These are phyloP conservation scores for Cyprinodon brontotheroides DNA, from an alignment of 2,113 vertebrate species.

Conservation along the genomic window DNA sequence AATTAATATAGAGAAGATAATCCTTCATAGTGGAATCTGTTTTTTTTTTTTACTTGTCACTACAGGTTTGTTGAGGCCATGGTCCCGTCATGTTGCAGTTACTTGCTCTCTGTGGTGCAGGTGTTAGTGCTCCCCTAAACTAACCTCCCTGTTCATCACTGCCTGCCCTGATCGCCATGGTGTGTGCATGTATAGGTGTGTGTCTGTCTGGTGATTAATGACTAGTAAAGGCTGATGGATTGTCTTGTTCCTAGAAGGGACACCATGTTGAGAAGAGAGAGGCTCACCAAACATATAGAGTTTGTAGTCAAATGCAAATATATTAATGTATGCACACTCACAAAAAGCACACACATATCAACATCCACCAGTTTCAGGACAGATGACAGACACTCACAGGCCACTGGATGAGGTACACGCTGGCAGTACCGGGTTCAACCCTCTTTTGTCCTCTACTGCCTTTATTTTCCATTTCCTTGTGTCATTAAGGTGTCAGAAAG, in stretches of 20 bases:
- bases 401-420: neutral
- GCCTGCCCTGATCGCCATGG: conserved; percentile 55
- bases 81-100: conserved; percentile 13
- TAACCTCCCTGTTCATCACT: conserved; percentile 68
- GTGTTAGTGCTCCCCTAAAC: conserved; percentile 64
- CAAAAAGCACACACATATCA: conserved; percentile 8
- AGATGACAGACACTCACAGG: neutral
- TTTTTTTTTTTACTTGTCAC: neutral
- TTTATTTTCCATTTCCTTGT: neutral
- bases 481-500: neutral
- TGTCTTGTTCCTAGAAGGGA: conserved; percentile 76
- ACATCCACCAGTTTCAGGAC: conserved; percentile 2
- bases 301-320: conserved; percentile 14
- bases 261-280: conserved; percentile 65
- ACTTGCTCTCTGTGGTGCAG: conserved; percentile 53
- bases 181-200: conserved; percentile 36
- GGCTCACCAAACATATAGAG: conserved; percentile 44
- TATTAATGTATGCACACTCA: conserved; percentile 10
- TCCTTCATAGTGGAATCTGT: neutral
- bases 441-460: neutral
- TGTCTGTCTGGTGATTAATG: conserved; percentile 74
- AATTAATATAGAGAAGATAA: neutral
- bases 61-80: conserved; percentile 16
- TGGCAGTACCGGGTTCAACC: neutral
- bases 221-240: conserved; percentile 74